phyloP scores from a whole-genome alignment of 1,140 invertebrate species.

The Hycleus phaleratus region DNA sequence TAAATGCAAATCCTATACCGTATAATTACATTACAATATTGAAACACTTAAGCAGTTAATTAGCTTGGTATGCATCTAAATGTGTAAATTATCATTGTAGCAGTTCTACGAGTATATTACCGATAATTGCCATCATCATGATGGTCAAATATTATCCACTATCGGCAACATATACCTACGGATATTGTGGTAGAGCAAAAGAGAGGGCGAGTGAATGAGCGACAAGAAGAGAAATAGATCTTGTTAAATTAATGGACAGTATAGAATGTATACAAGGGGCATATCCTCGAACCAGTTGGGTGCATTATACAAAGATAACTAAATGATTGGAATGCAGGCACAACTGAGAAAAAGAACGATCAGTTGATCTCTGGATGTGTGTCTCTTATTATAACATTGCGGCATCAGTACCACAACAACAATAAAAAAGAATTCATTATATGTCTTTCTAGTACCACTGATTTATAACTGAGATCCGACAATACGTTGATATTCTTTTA shows the following conservation, averaged over 20 bases:
- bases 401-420: background rate
- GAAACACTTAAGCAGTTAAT: too few species aligned
- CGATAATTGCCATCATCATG: slow-evolving; percentile 3
- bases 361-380: background rate
- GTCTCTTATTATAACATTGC: slow-evolving; percentile 3
- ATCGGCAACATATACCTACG: too few species aligned
- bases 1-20: too few species aligned
- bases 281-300: slow-evolving; percentile 2
- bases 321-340: slow-evolving; percentile 7
- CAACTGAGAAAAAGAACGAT: background rate
- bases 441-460: background rate
- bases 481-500: too few species aligned
- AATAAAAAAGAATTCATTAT: slow-evolving; percentile 2
- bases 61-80: too few species aligned
- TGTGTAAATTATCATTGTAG: too few species aligned
- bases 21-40: too few species aligned
- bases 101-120: background rate
- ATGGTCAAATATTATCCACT: background rate
- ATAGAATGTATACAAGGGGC: background rate
- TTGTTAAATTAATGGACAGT: too few species aligned
- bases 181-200: too few species aligned
- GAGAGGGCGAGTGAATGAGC: too few species aligned
- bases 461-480: too few species aligned
- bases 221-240: too few species aligned
- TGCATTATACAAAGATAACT: slow-evolving; percentile 7